These are phyloP conservation scores for Melikaiella ostensackeni DNA, from an alignment of 2,888 invertebrate species.

Conservation along the genomic window DNA sequence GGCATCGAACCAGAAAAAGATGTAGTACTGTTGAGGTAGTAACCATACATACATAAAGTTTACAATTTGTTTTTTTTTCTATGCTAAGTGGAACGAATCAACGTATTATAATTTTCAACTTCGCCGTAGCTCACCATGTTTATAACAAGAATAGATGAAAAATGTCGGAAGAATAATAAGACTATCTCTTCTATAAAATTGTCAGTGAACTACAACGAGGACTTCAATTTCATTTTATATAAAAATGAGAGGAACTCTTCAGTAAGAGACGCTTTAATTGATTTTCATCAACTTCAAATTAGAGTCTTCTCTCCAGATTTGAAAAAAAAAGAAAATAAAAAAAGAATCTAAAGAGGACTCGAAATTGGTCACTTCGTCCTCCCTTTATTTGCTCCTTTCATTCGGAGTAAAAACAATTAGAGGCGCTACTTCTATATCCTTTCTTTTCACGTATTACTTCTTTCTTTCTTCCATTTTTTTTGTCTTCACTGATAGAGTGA, in stretches of 20 bases:
- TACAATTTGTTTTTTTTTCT: too few species aligned
- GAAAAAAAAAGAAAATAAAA: background rate
- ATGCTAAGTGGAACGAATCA: too few species aligned
- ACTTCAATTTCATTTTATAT: background rate
- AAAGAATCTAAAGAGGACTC: background rate
- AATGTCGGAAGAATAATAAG: background rate
- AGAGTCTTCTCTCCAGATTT: background rate
- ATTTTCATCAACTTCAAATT: constrained; percentile 3
- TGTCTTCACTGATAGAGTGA: background rate
- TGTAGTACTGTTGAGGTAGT: too few species aligned
- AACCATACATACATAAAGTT: too few species aligned
- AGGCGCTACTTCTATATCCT: too few species aligned
- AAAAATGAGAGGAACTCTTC: background rate
- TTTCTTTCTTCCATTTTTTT: background rate
- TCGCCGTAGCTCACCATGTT: too few species aligned
- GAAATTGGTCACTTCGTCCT: background rate
- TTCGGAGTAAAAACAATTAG: background rate
- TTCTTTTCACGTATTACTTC: too few species aligned
- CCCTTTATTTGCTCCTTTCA: background rate
- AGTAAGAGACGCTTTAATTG: background rate
- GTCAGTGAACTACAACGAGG: background rate
- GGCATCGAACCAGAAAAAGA: too few species aligned
- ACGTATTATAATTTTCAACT: too few species aligned
- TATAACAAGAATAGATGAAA: background rate
- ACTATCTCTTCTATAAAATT: background rate